phyloP scores from a whole-genome alignment of 2,797 vertebrate genomes.

The Lagocephalus sceleratus region DNA sequence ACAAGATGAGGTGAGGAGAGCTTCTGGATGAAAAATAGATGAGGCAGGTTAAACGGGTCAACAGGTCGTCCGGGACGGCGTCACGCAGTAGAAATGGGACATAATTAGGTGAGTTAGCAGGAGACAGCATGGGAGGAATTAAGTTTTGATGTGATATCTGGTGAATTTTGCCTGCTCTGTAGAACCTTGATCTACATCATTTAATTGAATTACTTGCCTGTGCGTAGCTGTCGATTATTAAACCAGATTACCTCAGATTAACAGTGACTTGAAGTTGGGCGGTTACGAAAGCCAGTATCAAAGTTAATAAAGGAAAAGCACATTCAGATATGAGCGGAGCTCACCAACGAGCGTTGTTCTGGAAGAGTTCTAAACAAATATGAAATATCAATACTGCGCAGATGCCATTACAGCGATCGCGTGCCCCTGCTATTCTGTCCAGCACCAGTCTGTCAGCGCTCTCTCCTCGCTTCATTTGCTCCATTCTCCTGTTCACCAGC shows the following conservation, averaged over 20 bases:
- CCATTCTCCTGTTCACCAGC: constrained; percentile 34
- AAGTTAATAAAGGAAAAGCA: not conserved
- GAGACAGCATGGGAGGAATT: no score
- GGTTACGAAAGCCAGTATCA: not conserved
- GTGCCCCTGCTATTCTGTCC: constrained; percentile 10
- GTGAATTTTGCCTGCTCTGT: no score
- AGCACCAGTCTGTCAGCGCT: constrained; percentile 22
- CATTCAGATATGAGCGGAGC: not conserved
- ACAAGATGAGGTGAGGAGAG: constrained; percentile 22
- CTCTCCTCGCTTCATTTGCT: constrained; percentile 27
- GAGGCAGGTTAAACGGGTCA: constrained; percentile 26
- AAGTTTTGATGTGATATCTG: no score
- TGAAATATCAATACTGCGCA: constrained; percentile 6
- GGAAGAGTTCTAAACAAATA: not conserved
- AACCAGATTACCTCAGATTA: no score
- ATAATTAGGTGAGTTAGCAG: no score
- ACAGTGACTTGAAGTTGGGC: no score
- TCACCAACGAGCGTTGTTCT: no score
- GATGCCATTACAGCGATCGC: constrained; percentile 5
- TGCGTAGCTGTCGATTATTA: no score
- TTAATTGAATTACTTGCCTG: no score
- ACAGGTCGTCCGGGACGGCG: constrained; percentile 24
- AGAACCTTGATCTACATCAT: no score
- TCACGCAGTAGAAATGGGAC: not conserved
- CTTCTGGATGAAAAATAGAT: constrained; percentile 34